These are phyloP conservation scores for Pungitius pungitius DNA, from an alignment of 2,113 vertebrate species.

Conservation along the genomic window DNA sequence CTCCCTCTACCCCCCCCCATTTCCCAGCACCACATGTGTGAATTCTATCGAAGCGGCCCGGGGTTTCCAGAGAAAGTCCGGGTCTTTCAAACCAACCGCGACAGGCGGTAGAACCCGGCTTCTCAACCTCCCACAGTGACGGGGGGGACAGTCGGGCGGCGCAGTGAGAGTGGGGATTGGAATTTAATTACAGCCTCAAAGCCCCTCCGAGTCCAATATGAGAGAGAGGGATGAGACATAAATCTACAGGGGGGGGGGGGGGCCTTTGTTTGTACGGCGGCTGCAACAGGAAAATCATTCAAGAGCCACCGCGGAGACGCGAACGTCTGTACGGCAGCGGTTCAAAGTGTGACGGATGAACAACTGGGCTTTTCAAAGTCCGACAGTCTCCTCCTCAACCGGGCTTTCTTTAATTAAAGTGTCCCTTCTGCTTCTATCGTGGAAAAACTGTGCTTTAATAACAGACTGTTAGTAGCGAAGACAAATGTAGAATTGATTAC, in stretches of 20 bases:
- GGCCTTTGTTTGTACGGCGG: slow-evolving; percentile 78
- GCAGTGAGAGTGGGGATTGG: slow-evolving; percentile 79
- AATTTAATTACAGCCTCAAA: slow-evolving; percentile 82
- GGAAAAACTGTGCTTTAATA: slow-evolving; percentile 55
- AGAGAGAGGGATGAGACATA: slow-evolving; percentile 78
- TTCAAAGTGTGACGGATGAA: slow-evolving; percentile 72
- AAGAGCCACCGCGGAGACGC: slow-evolving; percentile 70
- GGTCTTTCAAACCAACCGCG: slow-evolving; percentile 80
- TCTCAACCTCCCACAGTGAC: slow-evolving; percentile 79
- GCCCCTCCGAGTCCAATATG: slow-evolving; percentile 80
- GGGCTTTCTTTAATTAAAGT: slow-evolving; percentile 77
- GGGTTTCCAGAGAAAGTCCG: slow-evolving; percentile 73
- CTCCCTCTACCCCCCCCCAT: slow-evolving; percentile 27
- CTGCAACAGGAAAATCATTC: slow-evolving; percentile 76
- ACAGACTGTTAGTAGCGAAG: slow-evolving; percentile 53
- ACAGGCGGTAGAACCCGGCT: slow-evolving; percentile 77
- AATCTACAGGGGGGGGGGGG: slow-evolving; percentile 77
- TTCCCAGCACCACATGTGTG: slow-evolving; percentile 73
- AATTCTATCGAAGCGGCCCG: slow-evolving; percentile 72
- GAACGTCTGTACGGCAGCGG: slow-evolving; percentile 50
- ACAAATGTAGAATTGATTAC: slow-evolving; percentile 66
- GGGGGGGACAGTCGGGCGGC: slow-evolving; percentile 75
- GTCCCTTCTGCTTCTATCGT: slow-evolving; percentile 51
- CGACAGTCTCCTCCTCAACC: slow-evolving; percentile 57
- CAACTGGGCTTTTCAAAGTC: slow-evolving; percentile 57